phyloP scores from a whole-genome alignment of 2,888 invertebrate genomes.

The Drosophila mayaguana region DNA sequence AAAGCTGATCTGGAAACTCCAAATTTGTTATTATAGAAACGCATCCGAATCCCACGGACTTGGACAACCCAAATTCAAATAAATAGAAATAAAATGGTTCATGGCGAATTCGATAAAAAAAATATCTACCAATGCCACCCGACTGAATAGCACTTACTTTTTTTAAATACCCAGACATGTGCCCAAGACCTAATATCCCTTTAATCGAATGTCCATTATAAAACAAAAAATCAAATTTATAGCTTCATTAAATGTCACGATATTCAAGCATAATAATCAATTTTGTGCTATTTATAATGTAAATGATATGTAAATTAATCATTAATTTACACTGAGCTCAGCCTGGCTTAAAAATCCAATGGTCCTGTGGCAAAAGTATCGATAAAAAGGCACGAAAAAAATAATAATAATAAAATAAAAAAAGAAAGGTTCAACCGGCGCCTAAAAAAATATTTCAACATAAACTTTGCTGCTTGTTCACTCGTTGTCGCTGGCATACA shows the following conservation, averaged over 20 bases:
- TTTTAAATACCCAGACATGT: too few relatives aligned
- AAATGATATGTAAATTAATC: background rate
- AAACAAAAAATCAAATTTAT: background rate
- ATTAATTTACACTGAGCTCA: too few relatives aligned
- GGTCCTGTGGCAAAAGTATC: background rate
- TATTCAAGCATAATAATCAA: background rate
- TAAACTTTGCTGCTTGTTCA: slow-evolving; percentile 61
- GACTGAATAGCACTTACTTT: too few relatives aligned
- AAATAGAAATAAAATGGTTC: too few relatives aligned
- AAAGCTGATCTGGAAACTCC: too few relatives aligned
- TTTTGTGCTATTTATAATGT: background rate
- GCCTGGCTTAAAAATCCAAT: background rate
- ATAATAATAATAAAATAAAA: background rate
- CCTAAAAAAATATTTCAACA: slow-evolving; percentile 63
- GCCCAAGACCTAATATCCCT: too few relatives aligned
- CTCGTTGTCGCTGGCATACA: slow-evolving; percentile 23
- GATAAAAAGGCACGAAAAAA: background rate
- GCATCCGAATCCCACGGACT: too few relatives aligned
- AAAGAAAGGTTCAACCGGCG: slow-evolving; percentile 14
- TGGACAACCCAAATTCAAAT: too few relatives aligned
- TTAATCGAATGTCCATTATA: too few relatives aligned
- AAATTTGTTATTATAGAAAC: too few relatives aligned
- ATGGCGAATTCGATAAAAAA: too few relatives aligned
- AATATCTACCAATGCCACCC: too few relatives aligned
- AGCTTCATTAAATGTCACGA: background rate